Percentiles rank a stretch among this genome's conserved stretches.
Evolutionary conservation across 1,140 invertebrate genomes (phyloP).

Genomic region (Lepidotrigona ventralis): DNA sequence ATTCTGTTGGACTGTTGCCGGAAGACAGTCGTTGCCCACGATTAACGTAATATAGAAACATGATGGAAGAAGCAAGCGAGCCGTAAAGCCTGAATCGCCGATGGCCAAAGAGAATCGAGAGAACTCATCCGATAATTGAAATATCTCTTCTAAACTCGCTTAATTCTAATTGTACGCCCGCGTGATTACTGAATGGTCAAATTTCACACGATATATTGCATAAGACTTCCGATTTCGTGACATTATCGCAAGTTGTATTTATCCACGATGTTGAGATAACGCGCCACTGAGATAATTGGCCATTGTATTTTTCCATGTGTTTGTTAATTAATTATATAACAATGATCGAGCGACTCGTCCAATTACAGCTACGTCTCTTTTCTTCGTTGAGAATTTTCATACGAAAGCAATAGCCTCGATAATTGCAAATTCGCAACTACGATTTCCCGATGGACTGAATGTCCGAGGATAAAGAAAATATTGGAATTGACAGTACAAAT

Average conservation of each 20-base stretch:
- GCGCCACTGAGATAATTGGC: not conserved
- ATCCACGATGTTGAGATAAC: not conserved
- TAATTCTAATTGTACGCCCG: not conserved
- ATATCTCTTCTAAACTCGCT: not conserved
- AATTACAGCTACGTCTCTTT: not conserved
- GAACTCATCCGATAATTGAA: not conserved
- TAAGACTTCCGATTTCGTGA: not conserved
- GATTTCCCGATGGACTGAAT: not conserved
- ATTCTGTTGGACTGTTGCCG: slow-evolving; percentile 25
- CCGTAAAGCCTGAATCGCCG: slow-evolving; percentile 35
- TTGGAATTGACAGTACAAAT: not conserved
- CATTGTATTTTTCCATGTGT: not conserved
- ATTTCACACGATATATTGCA: not conserved
- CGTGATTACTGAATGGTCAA: not conserved
- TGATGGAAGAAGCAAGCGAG: slow-evolving; percentile 1
- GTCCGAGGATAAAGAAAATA: not conserved
- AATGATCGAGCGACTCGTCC: not conserved
- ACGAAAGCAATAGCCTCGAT: too few species aligned
- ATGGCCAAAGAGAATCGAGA: slow-evolving; percentile 13
- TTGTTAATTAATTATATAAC: not conserved
- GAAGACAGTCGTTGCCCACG: slow-evolving; percentile 32
- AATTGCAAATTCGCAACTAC: not conserved
- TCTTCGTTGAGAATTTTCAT: not conserved
- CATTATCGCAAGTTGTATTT: not conserved
- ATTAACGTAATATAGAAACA: slow-evolving; percentile 20